Conservation (phyloP, 2,797 vertebrate species). For the Chaetodon trifasciatus region DNA sequence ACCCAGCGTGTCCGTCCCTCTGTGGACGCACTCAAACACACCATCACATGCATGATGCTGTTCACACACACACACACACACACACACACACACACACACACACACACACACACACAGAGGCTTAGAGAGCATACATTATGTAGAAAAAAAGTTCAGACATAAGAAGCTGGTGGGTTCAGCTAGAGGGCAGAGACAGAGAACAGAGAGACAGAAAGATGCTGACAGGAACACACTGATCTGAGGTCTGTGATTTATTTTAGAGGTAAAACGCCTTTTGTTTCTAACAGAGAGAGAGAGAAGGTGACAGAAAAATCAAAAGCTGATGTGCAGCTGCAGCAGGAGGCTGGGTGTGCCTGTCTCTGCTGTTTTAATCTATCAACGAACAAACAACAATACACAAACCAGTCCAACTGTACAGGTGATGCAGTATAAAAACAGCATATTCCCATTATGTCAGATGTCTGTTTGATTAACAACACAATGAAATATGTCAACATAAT, state of each 20-base stretch:
- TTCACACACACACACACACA: constrained; percentile 20
- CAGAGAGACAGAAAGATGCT: constrained; percentile 34
- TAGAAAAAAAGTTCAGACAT: constrained; percentile 16
- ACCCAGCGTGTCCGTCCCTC: constrained; percentile 64
- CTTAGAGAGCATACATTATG: constrained; percentile 22
- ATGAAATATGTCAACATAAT: neutral
- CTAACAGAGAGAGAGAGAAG: neutral
- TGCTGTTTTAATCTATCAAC: neutral
- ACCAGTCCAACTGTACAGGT: neutral
- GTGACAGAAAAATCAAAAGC: constrained; percentile 5
- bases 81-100: constrained; percentile 26
- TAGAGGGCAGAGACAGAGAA: constrained; percentile 40
- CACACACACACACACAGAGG: neutral
- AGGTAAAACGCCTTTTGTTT: constrained; percentile 30
- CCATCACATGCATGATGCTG: constrained; percentile 20
- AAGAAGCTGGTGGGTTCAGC: constrained; percentile 56
- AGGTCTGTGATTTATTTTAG: constrained; percentile 44
- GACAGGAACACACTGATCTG: constrained; percentile 56
- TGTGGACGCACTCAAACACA: constrained; percentile 39
- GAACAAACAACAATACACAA: constrained; percentile 11
- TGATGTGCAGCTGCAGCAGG: constrained; percentile 24
- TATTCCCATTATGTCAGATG: no score
- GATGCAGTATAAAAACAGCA: neutral
- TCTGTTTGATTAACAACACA: neutral
- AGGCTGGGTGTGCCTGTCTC: neutral